Percentiles rank a stretch among this genome's conserved stretches.
phyloP scores from a whole-genome alignment of 2,797 vertebrate species.

The Lates japonicus region DNA sequence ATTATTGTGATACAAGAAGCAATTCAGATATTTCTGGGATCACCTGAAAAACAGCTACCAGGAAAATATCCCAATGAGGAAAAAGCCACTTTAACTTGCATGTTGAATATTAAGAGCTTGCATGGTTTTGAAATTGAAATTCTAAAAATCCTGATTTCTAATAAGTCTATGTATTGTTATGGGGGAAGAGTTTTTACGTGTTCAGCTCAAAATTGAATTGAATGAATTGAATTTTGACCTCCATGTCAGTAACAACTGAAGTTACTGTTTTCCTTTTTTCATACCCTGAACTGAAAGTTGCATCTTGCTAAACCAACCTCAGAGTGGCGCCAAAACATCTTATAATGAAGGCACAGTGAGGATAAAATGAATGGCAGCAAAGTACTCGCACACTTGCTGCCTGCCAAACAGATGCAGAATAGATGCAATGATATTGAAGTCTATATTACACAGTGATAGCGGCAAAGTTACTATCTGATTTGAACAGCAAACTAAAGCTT shows the following conservation, averaged over 20 bases:
- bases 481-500: not conserved
- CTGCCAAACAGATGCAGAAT: not conserved
- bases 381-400: not conserved
- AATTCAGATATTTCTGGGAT: not conserved
- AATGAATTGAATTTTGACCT: not conserved
- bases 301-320: slow-evolving; percentile 32
- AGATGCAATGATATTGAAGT: not conserved
- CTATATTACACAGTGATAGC: not conserved
- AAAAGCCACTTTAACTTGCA: too few relatives aligned
- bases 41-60: not conserved
- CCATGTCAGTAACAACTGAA: not conserved
- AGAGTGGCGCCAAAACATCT: slow-evolving; percentile 54
- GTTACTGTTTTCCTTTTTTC: not conserved
- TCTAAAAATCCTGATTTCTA: too few relatives aligned
- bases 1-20: too few relatives aligned
- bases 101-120: too few relatives aligned
- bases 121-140: too few relatives aligned
- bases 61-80: too few relatives aligned
- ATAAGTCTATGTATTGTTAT: too few relatives aligned
- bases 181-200: too few relatives aligned
- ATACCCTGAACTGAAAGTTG: slow-evolving; percentile 9
- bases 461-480: not conserved
- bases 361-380: too few relatives aligned
- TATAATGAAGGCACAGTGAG: not conserved
- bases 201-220: too few relatives aligned